Evolutionary conservation across 2,888 invertebrate species (phyloP).

Genomic region (Sminthurinus aureus): DNA sequence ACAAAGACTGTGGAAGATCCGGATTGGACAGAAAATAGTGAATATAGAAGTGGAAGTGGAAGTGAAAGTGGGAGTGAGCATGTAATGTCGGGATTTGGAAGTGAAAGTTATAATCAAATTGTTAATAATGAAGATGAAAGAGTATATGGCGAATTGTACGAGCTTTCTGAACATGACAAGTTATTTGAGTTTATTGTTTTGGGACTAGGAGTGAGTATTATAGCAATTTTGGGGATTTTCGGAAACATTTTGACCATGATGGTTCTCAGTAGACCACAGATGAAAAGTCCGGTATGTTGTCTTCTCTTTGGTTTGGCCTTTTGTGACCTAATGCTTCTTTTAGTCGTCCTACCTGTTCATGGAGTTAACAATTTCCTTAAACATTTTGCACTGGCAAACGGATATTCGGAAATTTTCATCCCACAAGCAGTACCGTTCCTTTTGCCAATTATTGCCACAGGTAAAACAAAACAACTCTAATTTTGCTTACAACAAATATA

Average conservation of each 20-base stretch:
- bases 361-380: conserved; percentile 85
- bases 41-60: too few species aligned
- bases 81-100: too few species aligned
- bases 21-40: too few species aligned
- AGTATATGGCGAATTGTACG: background rate
- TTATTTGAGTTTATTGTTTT: conserved; percentile 42
- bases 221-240: conserved; percentile 75
- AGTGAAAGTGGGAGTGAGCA: too few species aligned
- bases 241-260: conserved; percentile 91
- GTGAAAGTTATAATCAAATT: background rate
- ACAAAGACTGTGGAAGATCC: too few species aligned
- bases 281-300: conserved; percentile 95
- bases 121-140: background rate
- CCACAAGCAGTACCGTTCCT: conserved; percentile 38
- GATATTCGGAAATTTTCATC: conserved; percentile 30
- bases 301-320: conserved; percentile 90
- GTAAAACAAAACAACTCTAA: conserved; percentile 4
- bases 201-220: conserved; percentile 39
- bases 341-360: conserved; percentile 83
- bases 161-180: conserved; percentile 25
- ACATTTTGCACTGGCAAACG: conserved; percentile 70
- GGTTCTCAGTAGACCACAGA: conserved; percentile 88
- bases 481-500: background rate
- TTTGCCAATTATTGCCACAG: conserved; percentile 33
- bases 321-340: conserved; percentile 88